These are phyloP conservation scores for Brevipalpus yothersi DNA, from an alignment of 1,140 invertebrate genomes.

Conservation along the genomic window DNA sequence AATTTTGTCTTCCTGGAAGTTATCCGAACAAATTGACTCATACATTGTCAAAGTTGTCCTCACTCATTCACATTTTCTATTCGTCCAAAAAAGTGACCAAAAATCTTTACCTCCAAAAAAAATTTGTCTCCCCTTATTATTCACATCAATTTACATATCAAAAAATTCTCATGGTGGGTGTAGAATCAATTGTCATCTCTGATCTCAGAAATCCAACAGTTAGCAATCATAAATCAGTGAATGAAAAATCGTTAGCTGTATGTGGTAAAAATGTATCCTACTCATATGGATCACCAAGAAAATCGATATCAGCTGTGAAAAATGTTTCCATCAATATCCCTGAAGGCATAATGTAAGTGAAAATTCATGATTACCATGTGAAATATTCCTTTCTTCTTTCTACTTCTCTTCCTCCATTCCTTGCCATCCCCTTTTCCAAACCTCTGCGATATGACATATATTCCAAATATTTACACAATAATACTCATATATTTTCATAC, in stretches of 20 bases:
- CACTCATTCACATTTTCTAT: no score
- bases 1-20: no score
- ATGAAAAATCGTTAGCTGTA: neutral
- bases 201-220: neutral
- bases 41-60: no score
- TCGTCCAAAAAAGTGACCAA: no score
- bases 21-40: no score
- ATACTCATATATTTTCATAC: neutral
- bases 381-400: slow-evolving; percentile 7
- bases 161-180: slow-evolving; percentile 12
- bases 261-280: neutral
- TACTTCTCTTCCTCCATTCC: slow-evolving; percentile 6
- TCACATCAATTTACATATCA: no score
- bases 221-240: neutral
- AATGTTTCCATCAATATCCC: neutral
- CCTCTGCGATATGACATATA: neutral
- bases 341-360: slow-evolving; percentile 2
- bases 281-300: neutral
- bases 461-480: neutral
- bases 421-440: neutral
- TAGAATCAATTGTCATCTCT: slow-evolving; percentile 9
- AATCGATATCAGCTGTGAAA: neutral
- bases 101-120: no score
- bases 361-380: slow-evolving; percentile 9
- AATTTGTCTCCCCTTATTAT: no score